Evolutionary conservation across 2,888 invertebrate genomes (phyloP), one percentile per base, ranked within the genome.

Genomic region (Papilio elwesi): DNA sequence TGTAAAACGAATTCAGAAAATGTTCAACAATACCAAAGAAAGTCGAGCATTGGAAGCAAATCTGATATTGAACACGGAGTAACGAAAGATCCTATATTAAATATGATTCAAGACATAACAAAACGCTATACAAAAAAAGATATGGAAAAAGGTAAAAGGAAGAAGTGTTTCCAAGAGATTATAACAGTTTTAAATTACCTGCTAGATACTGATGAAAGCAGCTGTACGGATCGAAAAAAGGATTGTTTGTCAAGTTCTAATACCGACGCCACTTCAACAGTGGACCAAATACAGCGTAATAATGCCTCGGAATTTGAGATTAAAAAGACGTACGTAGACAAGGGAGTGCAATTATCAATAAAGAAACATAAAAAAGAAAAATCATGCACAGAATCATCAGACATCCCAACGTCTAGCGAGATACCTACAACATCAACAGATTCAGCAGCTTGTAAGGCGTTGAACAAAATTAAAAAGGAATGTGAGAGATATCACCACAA

Each of bases 131-230:
- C 91, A 0, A 93, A 93, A 80, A 85, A 83, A 55, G 88, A 90
- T 53, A 76, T 85, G 38, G 86, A 85, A 59, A 90, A 86, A 74
- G 82, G 76, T 57, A 89, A 87, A 75, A 87, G 87, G 71, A 92
- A 89, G 75, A 92, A 91, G 81, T 90, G 92, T 77, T 91, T 90
- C 53, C 88, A 87, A 74, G 93, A 93, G 80, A 91, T 93, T 26
- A 85, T 93, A 70, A 82, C 85, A 36, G 84, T 92, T 49, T 80
- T 93, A 13, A 91, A 89, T 73, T 92, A 93, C 77, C 84, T 93
- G 47, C 82, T 93, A 59, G 91, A 93, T 74, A 93, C 93, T 11
- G 92, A 91, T 57, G 92, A 91, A 1, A 82, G 83, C 73, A 59
- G 59, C 10, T 43, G 38, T 4, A 81, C 83, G 6, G 86, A 88